Evolutionary conservation across 2,797 vertebrate genomes (phyloP).

Genomic region (Pangasius krempfi): DNA sequence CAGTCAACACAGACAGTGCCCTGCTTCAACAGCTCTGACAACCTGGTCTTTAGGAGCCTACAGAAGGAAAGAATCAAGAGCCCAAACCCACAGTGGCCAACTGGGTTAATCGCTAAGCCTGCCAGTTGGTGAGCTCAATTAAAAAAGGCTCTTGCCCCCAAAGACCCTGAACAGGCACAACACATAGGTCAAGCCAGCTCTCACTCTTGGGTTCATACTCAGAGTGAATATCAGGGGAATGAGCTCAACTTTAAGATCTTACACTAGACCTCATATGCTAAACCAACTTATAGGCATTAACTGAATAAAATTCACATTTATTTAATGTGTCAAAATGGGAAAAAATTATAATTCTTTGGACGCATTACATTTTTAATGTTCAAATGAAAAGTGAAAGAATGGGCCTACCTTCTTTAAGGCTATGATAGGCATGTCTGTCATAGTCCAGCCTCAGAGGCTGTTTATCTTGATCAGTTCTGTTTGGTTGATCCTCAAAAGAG

Average conservation of each 20-base stretch:
- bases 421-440: slow-evolving; percentile 76
- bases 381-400: slow-evolving; percentile 25
- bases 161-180: slow-evolving; percentile 54
- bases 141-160: slow-evolving; percentile 66
- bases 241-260: slow-evolving; percentile 56
- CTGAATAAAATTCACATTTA: slow-evolving; percentile 10
- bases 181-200: slow-evolving; percentile 18
- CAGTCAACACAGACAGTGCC: background rate
- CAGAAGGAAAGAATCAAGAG: slow-evolving; percentile 2
- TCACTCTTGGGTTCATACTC: slow-evolving; percentile 43
- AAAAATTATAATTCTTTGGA: background rate
- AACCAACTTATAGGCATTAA: background rate
- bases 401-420: slow-evolving; percentile 80
- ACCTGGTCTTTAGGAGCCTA: background rate
- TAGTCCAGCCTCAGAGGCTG: slow-evolving; percentile 67
- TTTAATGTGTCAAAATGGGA: background rate
- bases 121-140: slow-evolving; percentile 66
- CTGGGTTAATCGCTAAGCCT: slow-evolving; percentile 68
- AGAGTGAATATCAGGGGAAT: slow-evolving; percentile 38
- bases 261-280: background rate
- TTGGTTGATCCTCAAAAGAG: slow-evolving; percentile 72
- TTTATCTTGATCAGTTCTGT: slow-evolving; percentile 72
- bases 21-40: background rate
- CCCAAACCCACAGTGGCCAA: slow-evolving; percentile 59
- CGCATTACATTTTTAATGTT: background rate